Evolutionary conservation across 2,797 vertebrate species (phyloP).

Genomic region (Allobates femoralis): DNA sequence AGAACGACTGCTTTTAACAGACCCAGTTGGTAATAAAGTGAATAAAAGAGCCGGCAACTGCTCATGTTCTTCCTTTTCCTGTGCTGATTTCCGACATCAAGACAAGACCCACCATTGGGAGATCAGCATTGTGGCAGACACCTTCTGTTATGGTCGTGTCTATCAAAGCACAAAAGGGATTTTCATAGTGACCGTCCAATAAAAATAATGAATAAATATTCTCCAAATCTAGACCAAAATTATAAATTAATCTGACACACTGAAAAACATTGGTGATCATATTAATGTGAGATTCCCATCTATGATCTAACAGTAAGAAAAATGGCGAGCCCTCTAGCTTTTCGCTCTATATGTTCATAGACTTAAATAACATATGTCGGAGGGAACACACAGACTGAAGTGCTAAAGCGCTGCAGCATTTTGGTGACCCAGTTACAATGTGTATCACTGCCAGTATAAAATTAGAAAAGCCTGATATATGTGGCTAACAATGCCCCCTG

Average conservation of each 20-base stretch:
- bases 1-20: too few species aligned
- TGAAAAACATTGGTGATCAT: conserved; percentile 65
- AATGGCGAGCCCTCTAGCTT: conserved; percentile 75
- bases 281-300: conserved; percentile 68
- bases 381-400: conserved; percentile 77
- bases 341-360: conserved; percentile 72
- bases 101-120: too few species aligned
- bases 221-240: neutral
- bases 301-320: conserved; percentile 73
- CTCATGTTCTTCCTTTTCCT: too few species aligned
- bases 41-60: too few species aligned
- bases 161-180: too few species aligned
- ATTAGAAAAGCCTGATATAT: conserved; percentile 81
- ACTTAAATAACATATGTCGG: conserved; percentile 81
- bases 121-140: too few species aligned
- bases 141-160: too few species aligned
- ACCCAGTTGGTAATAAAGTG: too few species aligned
- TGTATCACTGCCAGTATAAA: conserved; percentile 75
- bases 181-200: too few species aligned
- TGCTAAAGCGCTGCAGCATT: conserved; percentile 78
- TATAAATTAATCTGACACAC: neutral
- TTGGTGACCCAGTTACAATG: conserved; percentile 76
- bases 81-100: too few species aligned
- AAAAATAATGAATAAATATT: neutral
- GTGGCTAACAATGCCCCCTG: conserved; percentile 80